Evolutionary conservation across 1,140 invertebrate genomes (phyloP).

Genomic region (Drosophila murphyi): DNA sequence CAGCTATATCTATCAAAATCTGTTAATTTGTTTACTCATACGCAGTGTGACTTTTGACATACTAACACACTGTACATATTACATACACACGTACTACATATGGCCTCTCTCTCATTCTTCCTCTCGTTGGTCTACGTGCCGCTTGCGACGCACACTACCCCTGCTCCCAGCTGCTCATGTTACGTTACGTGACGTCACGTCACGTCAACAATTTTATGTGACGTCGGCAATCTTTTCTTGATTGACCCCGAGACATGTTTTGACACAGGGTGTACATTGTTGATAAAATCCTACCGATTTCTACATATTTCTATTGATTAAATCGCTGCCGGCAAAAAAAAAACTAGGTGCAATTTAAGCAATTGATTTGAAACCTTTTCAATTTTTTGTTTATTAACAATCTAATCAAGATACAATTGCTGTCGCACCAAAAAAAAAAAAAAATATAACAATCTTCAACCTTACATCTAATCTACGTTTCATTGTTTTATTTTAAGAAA

Average conservation of each 20-base stretch:
- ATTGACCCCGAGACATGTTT: slow-evolving; percentile 63
- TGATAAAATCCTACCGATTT: slow-evolving; percentile 37
- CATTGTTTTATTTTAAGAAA: too few species aligned
- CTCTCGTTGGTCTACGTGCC: slow-evolving; percentile 60
- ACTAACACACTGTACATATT: not conserved
- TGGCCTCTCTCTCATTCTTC: not conserved
- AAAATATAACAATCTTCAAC: too few species aligned
- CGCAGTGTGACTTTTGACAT: slow-evolving; percentile 21
- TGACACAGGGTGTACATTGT: slow-evolving; percentile 36
- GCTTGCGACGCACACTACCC: slow-evolving; percentile 30
- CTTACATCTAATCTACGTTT: too few species aligned
- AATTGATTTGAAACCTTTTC: slow-evolving; percentile 66
- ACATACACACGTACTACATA: not conserved
- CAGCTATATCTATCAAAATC: not conserved
- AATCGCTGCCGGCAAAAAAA: slow-evolving; percentile 31
- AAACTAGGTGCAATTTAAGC: slow-evolving; percentile 21
- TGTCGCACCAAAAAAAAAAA: slow-evolving; percentile 28
- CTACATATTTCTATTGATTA: slow-evolving; percentile 51
- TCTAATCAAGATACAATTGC: slow-evolving; percentile 27
- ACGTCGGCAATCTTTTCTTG: slow-evolving; percentile 40
- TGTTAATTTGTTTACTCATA: slow-evolving; percentile 27
- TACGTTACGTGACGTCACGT: slow-evolving; percentile 52
- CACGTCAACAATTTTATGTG: slow-evolving; percentile 28
- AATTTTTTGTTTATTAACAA: slow-evolving; percentile 15
- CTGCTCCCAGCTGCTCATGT: slow-evolving; percentile 38